These are phyloP conservation scores for Theropithecus gelada DNA, from an alignment of 2,113 vertebrate species.

Conservation along the genomic window DNA sequence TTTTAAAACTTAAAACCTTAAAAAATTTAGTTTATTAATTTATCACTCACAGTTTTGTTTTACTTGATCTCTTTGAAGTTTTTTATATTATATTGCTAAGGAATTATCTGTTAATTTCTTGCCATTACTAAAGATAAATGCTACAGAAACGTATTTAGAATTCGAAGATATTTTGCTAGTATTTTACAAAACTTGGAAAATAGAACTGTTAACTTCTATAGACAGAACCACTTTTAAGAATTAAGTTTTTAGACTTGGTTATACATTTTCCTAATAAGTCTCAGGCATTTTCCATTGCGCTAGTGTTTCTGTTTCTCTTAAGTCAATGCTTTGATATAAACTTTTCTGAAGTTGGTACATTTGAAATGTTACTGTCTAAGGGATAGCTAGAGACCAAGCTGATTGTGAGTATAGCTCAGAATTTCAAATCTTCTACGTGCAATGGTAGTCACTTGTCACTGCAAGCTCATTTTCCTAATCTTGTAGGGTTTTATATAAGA, in stretches of 20 bases:
- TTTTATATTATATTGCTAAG: conserved; percentile 12
- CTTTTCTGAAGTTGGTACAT: not conserved
- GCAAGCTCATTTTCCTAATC: not conserved
- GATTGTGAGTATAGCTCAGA: not conserved
- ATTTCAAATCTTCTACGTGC: not conserved
- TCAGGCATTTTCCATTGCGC: conserved; percentile 16
- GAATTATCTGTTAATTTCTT: conserved; percentile 39
- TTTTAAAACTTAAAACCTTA: not conserved
- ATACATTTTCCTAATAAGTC: conserved; percentile 27
- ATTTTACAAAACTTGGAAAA: not conserved
- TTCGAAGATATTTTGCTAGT: not conserved
- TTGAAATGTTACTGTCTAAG: conserved; percentile 36
- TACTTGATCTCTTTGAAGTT: not conserved
- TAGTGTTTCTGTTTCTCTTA: conserved; percentile 33
- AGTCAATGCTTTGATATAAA: not conserved
- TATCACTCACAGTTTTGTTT: conserved; percentile 26
- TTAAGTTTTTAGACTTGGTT: conserved; percentile 36
- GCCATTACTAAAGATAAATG: not conserved
- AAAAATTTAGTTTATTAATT: conserved; percentile 30
- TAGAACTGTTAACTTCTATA: conserved; percentile 41
- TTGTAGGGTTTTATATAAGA: not conserved
- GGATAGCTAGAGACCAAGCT: not conserved
- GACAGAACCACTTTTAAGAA: conserved; percentile 40
- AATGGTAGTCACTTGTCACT: rapidly evolving
- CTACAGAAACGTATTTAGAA: conserved; percentile 6